Base-by-base conservation (phyloP, 1,140 invertebrate species). In the Lutraria rhynchaena region DNA sequence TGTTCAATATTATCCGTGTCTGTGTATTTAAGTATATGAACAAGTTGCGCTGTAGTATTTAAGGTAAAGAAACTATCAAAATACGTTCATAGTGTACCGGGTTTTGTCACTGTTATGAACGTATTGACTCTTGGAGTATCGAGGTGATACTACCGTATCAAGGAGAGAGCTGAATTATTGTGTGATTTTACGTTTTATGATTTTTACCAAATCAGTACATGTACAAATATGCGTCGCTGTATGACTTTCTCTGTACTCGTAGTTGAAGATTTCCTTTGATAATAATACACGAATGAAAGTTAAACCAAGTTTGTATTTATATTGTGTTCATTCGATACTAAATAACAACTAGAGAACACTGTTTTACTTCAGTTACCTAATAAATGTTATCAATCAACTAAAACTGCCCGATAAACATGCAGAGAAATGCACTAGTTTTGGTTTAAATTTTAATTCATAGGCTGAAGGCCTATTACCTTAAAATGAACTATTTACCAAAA, bases 41-140 rank as follows among this genome's bases (percentile, higher is more conserved):
- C 35, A 65, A 44, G 31, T 46, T 41, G 37, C 61, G 19, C 22
- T 65, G 27, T 65, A 41, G 61, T 65, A 44, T 65, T 65, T 44
- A 65, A 65, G 61, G 61, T 53, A 24, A 65, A 44, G 61, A 65
- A 65, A 44, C n/a, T 41, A 65, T 65, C 46, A 41, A 65, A 65
- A 65, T 65, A 65, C 61, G 37, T 44, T 65, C 61, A 65, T 44
- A 7, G 35, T 24, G 35, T 41, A n/a, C 61, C 15, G 2, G 35
- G 35, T 35, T 13, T 19, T n/a, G 19, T 44, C 37, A n/a, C n/a
- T n/a, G 61, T 41, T 65, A 35, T 17, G 29, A 44, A 46, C 22
- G 35, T 44, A 41, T 29, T 65, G 61, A 15, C 61, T 65, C 61
- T 65, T 27, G 46, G 46, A 41, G 46, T 44, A 27, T 44, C 46